Conservation (phyloP, 1,140 invertebrate genomes). For the Ips typographus region DNA sequence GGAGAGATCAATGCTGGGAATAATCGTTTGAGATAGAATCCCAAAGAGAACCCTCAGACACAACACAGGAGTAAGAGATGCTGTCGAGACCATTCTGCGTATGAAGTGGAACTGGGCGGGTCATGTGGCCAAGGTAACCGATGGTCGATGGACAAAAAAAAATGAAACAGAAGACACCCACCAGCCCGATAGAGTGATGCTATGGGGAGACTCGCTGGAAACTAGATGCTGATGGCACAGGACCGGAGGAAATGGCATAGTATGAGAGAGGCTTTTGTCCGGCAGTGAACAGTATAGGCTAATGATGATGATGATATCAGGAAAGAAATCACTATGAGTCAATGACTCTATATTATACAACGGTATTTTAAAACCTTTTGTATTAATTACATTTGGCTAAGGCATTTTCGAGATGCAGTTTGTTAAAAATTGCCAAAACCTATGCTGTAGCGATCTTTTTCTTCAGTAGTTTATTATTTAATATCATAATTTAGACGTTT, state of each 20-base stretch:
- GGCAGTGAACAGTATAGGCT: neutral
- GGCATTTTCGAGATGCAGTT: too few species aligned
- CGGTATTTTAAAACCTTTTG: too few species aligned
- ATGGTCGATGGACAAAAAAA: slow-evolving; percentile 1
- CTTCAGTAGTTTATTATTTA: too few species aligned
- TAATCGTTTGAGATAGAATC: neutral
- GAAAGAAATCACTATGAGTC: too few species aligned
- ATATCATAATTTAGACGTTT: too few species aligned
- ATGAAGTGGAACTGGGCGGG: neutral
- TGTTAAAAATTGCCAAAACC: too few species aligned
- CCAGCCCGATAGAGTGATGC: too few species aligned
- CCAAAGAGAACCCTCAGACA: slow-evolving; percentile 1
- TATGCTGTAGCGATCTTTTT: too few species aligned
- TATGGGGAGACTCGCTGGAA: too few species aligned
- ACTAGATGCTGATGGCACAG: neutral
- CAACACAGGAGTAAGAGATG: neutral
- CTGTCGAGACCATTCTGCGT: neutral
- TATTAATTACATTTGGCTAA: too few species aligned
- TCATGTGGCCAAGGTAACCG: slow-evolving; percentile 2
- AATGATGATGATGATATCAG: neutral
- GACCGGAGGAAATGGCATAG: neutral
- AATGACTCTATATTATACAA: too few species aligned
- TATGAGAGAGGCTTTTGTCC: neutral
- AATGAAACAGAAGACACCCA: neutral
- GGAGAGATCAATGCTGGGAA: too few species aligned